Conservation (phyloP, 2,888 invertebrate genomes). For the Hemistola chrysoprasaria region DNA sequence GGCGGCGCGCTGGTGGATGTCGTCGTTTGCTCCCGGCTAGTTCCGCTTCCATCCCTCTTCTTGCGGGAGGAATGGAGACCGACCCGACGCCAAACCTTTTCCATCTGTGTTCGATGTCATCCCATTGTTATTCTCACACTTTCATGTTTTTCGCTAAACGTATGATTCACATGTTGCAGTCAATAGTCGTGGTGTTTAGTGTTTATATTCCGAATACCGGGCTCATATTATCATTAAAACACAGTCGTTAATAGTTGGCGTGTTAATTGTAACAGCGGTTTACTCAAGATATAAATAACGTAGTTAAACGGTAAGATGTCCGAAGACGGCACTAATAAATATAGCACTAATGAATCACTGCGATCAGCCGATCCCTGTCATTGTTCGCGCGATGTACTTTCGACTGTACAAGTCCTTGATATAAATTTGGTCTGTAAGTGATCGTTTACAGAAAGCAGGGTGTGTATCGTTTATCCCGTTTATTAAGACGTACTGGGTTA, state of each 20-base stretch:
- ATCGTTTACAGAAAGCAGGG: conserved; percentile 41
- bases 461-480: conserved; percentile 57
- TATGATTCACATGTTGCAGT: not conserved
- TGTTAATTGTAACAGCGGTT: no score
- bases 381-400: conserved; percentile 45
- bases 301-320: no score
- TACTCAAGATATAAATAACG: conserved; percentile 3
- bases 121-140: conserved; percentile 63
- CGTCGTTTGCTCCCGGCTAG: conserved; percentile 66
- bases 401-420: conserved; percentile 9
- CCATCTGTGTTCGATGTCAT: conserved; percentile 78
- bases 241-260: not conserved
- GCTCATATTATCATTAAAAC: not conserved
- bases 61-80: conserved; percentile 82
- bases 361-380: conserved; percentile 64
- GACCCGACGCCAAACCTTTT: conserved; percentile 82
- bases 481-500: conserved; percentile 76
- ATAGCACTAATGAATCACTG: conserved; percentile 51
- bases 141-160: conserved; percentile 5
- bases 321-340: conserved; percentile 36
- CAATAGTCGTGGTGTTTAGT: conserved; percentile 3
- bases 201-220: not conserved
- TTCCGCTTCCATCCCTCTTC: conserved; percentile 81
- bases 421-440: conserved; percentile 10
- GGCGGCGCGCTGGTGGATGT: conserved; percentile 42